These are phyloP conservation scores for Aproaerema taeniolella DNA, from an alignment of 2,888 invertebrate genomes.

Conservation along the genomic window DNA sequence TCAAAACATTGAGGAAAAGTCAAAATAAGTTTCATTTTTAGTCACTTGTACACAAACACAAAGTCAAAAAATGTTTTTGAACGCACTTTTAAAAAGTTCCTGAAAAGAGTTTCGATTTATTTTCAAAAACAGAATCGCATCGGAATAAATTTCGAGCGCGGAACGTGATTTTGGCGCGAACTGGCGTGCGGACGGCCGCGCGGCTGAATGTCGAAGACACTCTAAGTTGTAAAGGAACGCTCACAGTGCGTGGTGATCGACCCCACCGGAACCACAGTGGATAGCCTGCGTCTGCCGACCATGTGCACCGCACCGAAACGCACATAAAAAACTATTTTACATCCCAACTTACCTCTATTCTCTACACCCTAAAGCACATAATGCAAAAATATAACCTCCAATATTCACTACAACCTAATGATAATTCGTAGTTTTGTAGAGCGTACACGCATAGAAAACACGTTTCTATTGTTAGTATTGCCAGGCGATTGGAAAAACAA, in stretches of 20 bases:
- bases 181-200: slow-evolving; percentile 33
- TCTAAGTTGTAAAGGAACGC: slow-evolving; percentile 55
- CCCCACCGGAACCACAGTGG: slow-evolving; percentile 78
- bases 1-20: slow-evolving; percentile 26
- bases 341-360: slow-evolving; percentile 20
- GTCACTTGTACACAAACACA: slow-evolving; percentile 21
- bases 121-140: slow-evolving; percentile 7
- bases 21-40: slow-evolving; percentile 28
- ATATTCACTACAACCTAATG: too few species aligned
- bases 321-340: slow-evolving; percentile 38
- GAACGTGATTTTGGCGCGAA: slow-evolving; percentile 50
- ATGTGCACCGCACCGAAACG: slow-evolving; percentile 73
- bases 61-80: slow-evolving; percentile 3
- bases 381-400: slow-evolving; percentile 22
- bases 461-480: slow-evolving; percentile 57
- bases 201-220: slow-evolving; percentile 46
- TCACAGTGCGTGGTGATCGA: slow-evolving; percentile 67
- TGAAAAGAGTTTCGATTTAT: slow-evolving; percentile 12
- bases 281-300: slow-evolving; percentile 68
- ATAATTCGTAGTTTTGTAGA: slow-evolving; percentile 62
- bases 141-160: slow-evolving; percentile 24
- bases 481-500: slow-evolving; percentile 54
- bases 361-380: slow-evolving; percentile 24
- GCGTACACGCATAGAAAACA: slow-evolving; percentile 65
- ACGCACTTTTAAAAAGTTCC: slow-evolving; percentile 11